phyloP scores from a whole-genome alignment of 53 echinoderm and acorn worm species.

The Paelopatides confundens region DNA sequence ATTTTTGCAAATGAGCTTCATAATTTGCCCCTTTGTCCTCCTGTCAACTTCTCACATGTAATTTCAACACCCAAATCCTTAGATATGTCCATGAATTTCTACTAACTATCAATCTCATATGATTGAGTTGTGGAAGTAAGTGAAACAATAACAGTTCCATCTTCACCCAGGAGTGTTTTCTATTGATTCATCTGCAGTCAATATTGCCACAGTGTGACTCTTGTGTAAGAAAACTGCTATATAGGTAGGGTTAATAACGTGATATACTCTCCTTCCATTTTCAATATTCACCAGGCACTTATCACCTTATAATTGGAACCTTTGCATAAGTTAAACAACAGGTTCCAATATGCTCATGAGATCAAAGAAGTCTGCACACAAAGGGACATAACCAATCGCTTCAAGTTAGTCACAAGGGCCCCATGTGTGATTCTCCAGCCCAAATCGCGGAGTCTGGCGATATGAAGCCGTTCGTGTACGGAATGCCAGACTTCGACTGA shows the following conservation, averaged over 20 bases:
- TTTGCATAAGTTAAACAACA: neutral
- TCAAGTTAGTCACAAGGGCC: too few relatives aligned
- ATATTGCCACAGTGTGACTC: neutral
- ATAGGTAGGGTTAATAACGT: constrained; percentile 1
- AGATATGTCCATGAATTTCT: neutral
- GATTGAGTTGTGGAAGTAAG: neutral
- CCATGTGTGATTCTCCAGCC: too few relatives aligned
- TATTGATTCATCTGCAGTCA: neutral
- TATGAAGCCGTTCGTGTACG: too few relatives aligned
- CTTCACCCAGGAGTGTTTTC: neutral
- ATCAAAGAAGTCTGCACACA: too few relatives aligned
- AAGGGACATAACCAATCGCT: too few relatives aligned
- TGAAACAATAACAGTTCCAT: too few relatives aligned
- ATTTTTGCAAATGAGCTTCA: too few relatives aligned
- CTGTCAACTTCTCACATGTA: too few relatives aligned
- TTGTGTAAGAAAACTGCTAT: constrained; percentile 7
- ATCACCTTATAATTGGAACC: neutral
- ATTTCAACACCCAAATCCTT: too few relatives aligned
- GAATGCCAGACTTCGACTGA: too few relatives aligned
- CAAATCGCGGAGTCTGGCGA: too few relatives aligned
- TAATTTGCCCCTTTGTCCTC: too few relatives aligned
- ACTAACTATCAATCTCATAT: neutral
- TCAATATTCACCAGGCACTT: constrained; percentile 10
- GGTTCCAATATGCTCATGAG: neutral
- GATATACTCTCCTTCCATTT: neutral